These are phyloP conservation scores for Nesoenas mayeri DNA, from an alignment of 2,113 vertebrate species.

Conservation along the genomic window DNA sequence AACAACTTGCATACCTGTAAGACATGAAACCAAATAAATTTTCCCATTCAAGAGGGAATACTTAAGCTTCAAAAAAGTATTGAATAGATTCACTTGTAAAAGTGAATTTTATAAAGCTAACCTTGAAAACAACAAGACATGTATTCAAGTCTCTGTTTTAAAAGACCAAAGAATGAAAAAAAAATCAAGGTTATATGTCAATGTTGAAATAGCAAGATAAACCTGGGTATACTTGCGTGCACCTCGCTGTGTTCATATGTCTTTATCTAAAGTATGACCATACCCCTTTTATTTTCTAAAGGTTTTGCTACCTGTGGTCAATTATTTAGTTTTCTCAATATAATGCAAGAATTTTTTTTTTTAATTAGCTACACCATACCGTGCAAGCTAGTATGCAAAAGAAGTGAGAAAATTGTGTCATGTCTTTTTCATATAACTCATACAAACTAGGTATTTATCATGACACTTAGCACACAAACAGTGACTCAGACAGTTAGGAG, in stretches of 20 bases:
- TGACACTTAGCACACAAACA: constrained; percentile 35
- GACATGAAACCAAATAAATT: background rate
- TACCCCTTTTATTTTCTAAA: background rate
- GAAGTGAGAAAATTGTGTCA: constrained; percentile 20
- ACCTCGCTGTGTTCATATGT: background rate
- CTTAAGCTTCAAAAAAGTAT: background rate
- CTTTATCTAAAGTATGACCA: background rate
- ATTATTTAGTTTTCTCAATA: background rate
- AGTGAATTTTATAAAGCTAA: background rate
- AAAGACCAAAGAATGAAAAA: background rate
- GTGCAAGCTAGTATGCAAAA: constrained; percentile 52
- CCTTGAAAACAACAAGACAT: background rate
- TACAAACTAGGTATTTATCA: constrained; percentile 29
- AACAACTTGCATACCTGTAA: background rate
- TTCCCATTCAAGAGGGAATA: background rate
- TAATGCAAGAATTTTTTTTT: background rate
- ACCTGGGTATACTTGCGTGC: background rate
- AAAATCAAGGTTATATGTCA: fast-evolving
- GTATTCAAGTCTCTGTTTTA: background rate
- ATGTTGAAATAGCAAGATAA: background rate
- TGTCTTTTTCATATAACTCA: constrained; percentile 39
- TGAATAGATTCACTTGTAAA: background rate
- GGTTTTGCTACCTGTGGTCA: background rate
- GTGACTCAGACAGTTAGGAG: background rate
- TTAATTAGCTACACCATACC: background rate